Evolutionary conservation across 2,113 vertebrate species (phyloP), one percentile per base, ranked within the genome.

Genomic region (Eupsittula cactorum): DNA sequence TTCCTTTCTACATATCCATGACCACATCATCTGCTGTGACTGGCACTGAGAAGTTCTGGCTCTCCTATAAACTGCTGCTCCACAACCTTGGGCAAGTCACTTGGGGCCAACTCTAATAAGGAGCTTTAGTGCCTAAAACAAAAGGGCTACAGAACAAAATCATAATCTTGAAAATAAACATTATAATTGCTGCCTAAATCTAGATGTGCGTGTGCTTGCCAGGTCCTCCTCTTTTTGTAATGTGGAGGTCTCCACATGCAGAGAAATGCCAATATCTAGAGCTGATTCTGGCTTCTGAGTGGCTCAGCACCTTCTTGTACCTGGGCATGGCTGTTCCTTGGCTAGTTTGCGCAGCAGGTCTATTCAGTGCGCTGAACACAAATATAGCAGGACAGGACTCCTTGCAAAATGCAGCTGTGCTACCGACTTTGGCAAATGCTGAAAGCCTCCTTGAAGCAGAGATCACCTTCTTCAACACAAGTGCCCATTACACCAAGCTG

Each of bases 141-240:
- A 64, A 88, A 64, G 17, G 41, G 14, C 13, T 92, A n/a, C 27
- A 49, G 60, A 6, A n/a, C 3, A 80, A 80, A 84, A 53, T 16
- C 19, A 19, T 46, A 44, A 50, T 28, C 47, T 63, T 80, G 47
- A 80, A 75, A 76, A 82, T 31, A 77, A 79, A 63, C 12, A 7
- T 70, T 41, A 6, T 59, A 67, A 29, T 16, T 77, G 13, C 68
- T 86, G 25, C 42, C 25, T 62, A 67, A 74, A 29, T 8, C 20
- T 62, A 46, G 14, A 27, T 57, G 49, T 91, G 25, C 16, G 8
- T 37, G 31, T 75, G 29, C 50, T 73, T 50, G 18, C 10, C 1
- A 0, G 5, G 3, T 3, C 47, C 53, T 50, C 31, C 6, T 19
- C 23, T 75, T 79, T 55, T 29, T 5, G 1, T 39, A 14, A 6